Evolutionary conservation across 2,797 vertebrate species (phyloP), one percentile per base, ranked within the genome.

Genomic region (Anguilla obscura): DNA sequence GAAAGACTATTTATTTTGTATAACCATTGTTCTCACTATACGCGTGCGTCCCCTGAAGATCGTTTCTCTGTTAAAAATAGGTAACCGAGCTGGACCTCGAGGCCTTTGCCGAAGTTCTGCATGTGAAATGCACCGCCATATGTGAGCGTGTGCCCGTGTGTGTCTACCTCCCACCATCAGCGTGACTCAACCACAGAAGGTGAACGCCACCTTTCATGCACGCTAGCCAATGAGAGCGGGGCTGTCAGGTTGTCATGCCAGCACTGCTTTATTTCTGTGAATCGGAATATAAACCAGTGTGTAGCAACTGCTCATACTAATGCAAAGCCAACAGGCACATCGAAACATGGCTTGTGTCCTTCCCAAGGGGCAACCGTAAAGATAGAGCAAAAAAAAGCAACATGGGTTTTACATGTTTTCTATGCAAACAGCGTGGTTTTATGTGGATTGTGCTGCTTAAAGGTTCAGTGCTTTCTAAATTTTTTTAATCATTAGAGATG

Each of bases 161-260:
- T 24, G 60, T n/a, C 7, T 66, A 40, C 18, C 85, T n/a, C 21
- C 58, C 54, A 58, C 50, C 14, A n/a, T 48, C 21, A 30, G 85
- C 63, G 45, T 85, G 84, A 85, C 58, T 85, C 58, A 60, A 58
- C 54, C 56, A 24, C 76, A 48, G 79, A 66, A 85, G 85, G 85
- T 66, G 33, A 66, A 58, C 33, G 2, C 33, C 36, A n/a, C 85
- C 30, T 45, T 24, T 66, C 18, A 24, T 16, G 7, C 9, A 10
- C 9, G 60, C 14, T 21, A 18, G 54, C 27, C 27, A 56, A 56
- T 85, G 9, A 85, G 50, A 33, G 16, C 54, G 1, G 18, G 12
- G 30, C 58, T 60, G 24, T 85, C 36, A 24, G 36, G 60, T 48
- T 69, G 33, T n/a, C 56, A 63, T 66, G 58, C 24, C 58, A 85